Base-by-base conservation (phyloP, 2,113 vertebrate genomes). In the Muntiacus reevesi region DNA sequence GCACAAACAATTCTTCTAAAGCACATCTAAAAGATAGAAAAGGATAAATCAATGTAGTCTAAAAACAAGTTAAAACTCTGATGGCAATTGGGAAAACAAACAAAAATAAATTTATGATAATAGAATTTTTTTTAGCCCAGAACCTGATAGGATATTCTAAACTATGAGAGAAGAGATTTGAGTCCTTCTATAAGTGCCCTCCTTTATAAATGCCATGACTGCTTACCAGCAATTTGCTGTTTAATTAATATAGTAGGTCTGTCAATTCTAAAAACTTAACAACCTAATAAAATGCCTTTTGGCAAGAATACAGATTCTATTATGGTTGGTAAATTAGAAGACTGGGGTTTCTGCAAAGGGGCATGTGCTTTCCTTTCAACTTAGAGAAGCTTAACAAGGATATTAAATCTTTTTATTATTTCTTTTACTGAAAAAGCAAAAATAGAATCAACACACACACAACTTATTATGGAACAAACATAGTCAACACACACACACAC, bases 201-300 rank as follows among this genome's bases (percentile, higher is more conserved):
- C 21, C 74, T 54, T 90, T 87, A 79, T 33, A 87, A 23, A 78
- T 92, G 67, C 14, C 30, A 87, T 67, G 28, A 36, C 4, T 85
- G 21, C 13, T 97, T 87, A 94, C 59, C 84, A 93, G 86, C 89
- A 97, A 96, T 87, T 40, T 45, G 40, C 50, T 25, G 33, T 96
- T 98, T 97, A 95, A 91, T 94, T 88, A 95, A 93, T 79, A 87
- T 0, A 50, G 11, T 2, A 10, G 74, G n/a, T 85, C 60, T 64
- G 71, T 96, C 84, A 96, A n/a, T 62, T 98, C 86, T 97, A 98
- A 98, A 96, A 57, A 95, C 67, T 92, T 97, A 91, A 98, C 74
- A 97, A 57, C 30, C 91, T 79, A 94, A 97, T 97, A 97, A 97
- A 96, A 97, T 54, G 23, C 15, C 30, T 97, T 88, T 93, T 92